phyloP scores from a whole-genome alignment of 2,888 invertebrate species.

The Apantesis nais region DNA sequence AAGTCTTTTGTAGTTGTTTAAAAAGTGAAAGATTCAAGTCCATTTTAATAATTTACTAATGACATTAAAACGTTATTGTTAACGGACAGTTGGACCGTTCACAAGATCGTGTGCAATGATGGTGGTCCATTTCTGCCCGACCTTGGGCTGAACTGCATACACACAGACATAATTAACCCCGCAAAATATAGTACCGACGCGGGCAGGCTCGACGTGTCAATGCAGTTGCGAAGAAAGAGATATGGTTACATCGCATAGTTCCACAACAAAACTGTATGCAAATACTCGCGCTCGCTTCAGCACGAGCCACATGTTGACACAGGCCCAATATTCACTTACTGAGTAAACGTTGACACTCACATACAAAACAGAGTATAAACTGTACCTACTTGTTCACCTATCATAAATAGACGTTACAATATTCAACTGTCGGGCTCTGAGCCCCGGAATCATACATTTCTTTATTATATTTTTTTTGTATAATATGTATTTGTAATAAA shows the following conservation, averaged over 20 bases:
- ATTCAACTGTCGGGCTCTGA: too few species aligned
- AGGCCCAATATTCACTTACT: too few species aligned
- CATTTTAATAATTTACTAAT: too few species aligned
- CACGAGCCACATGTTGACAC: background rate
- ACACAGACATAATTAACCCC: background rate
- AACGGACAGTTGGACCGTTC: too few species aligned
- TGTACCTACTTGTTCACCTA: background rate
- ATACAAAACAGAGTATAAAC: background rate
- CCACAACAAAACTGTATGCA: background rate
- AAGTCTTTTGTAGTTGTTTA: too few species aligned
- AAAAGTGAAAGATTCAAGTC: too few species aligned
- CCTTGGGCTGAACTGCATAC: too few species aligned
- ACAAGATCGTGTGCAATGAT: too few species aligned
- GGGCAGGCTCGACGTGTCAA: background rate
- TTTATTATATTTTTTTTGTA: too few species aligned
- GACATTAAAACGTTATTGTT: too few species aligned
- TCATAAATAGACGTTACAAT: background rate
- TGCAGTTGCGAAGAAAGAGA: background rate
- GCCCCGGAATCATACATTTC: background rate
- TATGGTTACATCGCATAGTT: background rate
- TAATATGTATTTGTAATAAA: conserved; percentile 33
- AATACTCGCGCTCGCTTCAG: background rate
- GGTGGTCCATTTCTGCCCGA: too few species aligned
- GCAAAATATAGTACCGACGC: too few species aligned
- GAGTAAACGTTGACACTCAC: background rate